phyloP scores from a whole-genome alignment of 2,888 invertebrate genomes.

The Anthophora plumipes region DNA sequence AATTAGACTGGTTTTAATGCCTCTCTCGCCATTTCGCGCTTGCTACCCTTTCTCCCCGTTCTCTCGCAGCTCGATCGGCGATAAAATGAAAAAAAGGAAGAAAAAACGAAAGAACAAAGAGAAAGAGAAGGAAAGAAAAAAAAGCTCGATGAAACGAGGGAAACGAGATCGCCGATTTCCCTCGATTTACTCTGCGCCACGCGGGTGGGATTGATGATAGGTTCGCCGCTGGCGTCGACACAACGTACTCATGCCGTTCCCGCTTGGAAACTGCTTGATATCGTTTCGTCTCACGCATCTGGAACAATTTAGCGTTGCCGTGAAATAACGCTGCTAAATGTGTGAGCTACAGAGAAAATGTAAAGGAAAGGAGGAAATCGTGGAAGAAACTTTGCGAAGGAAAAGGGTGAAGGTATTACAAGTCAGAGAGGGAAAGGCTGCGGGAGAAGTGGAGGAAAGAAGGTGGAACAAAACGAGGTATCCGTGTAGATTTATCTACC shows the following conservation, averaged over 20 bases:
- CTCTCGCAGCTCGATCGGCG: constrained; percentile 31
- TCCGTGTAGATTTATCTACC: constrained; percentile 63
- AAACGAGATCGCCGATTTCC: constrained; percentile 59
- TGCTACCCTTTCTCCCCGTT: constrained; percentile 28
- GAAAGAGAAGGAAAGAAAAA: neutral
- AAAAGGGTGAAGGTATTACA: neutral
- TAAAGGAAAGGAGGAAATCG: neutral
- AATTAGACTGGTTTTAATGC: constrained; percentile 59
- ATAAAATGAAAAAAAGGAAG: constrained; percentile 43
- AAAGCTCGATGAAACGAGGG: constrained; percentile 30
- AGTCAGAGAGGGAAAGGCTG: neutral
- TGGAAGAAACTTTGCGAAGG: neutral
- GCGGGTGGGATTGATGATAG: constrained; percentile 51
- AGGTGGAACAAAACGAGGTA: constrained; percentile 48
- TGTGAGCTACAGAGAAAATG: constrained; percentile 10
- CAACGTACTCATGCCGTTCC: constrained; percentile 41
- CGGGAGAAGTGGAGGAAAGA: neutral
- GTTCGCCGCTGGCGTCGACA: constrained; percentile 34
- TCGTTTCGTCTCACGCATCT: constrained; percentile 63
- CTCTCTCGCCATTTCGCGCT: constrained; percentile 32
- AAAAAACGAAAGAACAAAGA: neutral
- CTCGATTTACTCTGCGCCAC: constrained; percentile 62
- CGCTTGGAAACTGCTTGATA: constrained; percentile 57
- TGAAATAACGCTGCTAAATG: constrained; percentile 54
- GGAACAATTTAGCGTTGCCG: constrained; percentile 63